Conservation (phyloP, 2,797 vertebrate genomes). For the Adrianichthys oophorus region DNA sequence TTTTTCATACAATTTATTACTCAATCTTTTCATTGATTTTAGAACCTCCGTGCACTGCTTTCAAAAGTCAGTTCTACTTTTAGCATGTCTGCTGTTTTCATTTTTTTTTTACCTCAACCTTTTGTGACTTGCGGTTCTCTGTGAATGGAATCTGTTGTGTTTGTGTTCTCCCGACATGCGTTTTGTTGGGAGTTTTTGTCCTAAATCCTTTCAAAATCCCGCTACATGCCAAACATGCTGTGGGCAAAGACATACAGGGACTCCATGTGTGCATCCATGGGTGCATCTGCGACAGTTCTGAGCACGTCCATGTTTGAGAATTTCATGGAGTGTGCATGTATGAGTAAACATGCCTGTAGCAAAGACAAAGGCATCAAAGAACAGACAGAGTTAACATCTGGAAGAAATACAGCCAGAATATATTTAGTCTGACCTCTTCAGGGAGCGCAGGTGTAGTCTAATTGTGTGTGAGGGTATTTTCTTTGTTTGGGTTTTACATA, state of each 20-base stretch:
- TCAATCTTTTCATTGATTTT: too few species aligned
- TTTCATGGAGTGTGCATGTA: conserved; percentile 25
- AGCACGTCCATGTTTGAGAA: conserved; percentile 26
- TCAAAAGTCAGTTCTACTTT: too few species aligned
- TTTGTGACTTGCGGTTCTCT: background rate
- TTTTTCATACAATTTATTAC: too few species aligned
- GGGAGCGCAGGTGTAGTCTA: conserved; percentile 29
- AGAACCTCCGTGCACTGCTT: too few species aligned
- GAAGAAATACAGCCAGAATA: conserved; percentile 28
- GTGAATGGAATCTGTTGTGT: background rate
- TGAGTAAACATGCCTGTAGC: conserved; percentile 54
- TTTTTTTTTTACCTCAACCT: background rate
- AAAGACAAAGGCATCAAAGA: conserved; percentile 45
- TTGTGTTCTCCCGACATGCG: conserved; percentile 7
- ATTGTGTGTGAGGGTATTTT: conserved; percentile 7
- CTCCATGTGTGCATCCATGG: conserved; percentile 24
- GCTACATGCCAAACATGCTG: conserved; percentile 35
- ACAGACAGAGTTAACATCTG: conserved; percentile 40
- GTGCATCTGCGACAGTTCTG: conserved; percentile 17
- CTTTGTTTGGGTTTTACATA: conserved; percentile 5
- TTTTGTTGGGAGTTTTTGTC: conserved; percentile 28
- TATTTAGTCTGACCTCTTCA: conserved; percentile 10
- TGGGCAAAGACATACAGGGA: conserved; percentile 41
- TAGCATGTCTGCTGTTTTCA: background rate
- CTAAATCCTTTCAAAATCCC: conserved; percentile 24